These are phyloP conservation scores for Hyperoplus immaculatus DNA, from an alignment of 2,797 vertebrate genomes.

Conservation along the genomic window DNA sequence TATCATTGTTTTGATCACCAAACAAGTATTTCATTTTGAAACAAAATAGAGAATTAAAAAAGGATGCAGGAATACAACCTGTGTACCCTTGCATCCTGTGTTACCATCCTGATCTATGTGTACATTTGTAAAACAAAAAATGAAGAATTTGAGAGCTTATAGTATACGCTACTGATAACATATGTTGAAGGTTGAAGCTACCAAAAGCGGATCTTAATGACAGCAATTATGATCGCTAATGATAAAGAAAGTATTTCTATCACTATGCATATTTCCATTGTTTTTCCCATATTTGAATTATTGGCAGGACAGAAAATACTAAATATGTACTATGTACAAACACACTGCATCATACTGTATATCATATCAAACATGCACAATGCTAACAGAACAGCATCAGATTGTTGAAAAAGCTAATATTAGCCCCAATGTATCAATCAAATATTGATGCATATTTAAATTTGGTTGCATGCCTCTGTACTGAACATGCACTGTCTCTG, in stretches of 20 bases:
- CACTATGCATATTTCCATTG: neutral
- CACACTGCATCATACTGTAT: neutral
- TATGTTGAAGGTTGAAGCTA: slow-evolving; percentile 6
- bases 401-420: neutral
- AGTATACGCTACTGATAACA: neutral
- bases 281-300: neutral
- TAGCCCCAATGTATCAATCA: neutral
- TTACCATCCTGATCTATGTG: neutral
- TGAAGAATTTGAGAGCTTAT: slow-evolving; percentile 5
- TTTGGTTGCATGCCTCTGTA: neutral
- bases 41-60: neutral
- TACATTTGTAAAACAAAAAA: neutral
- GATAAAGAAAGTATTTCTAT: neutral
- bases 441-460: slow-evolving; percentile 19
- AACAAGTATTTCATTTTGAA: neutral
- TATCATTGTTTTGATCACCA: neutral
- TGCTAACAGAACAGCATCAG: neutral
- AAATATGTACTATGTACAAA: neutral
- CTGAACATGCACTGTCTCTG: slow-evolving; percentile 9
- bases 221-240: slow-evolving; percentile 26
- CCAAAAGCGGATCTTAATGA: slow-evolving; percentile 26
- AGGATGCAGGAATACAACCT: neutral
- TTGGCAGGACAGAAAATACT: neutral
- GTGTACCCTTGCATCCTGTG: neutral
- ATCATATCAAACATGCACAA: neutral